Base-by-base conservation (phyloP, 2,888 invertebrate species). In the Sisyra nigra region DNA sequence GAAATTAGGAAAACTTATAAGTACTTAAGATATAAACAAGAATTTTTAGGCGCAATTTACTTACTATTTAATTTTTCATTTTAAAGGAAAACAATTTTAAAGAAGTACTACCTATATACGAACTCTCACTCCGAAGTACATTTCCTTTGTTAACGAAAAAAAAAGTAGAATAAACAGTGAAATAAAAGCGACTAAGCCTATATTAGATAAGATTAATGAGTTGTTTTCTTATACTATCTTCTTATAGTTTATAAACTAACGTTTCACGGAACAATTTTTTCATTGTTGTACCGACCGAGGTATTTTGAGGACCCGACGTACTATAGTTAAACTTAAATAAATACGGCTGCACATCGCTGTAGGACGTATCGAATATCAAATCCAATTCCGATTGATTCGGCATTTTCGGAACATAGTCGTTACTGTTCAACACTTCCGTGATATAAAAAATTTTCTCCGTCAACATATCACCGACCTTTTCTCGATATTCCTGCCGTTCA, bases 381-480 rank as follows among this genome's bases (percentile, higher is more conserved):
- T 92, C 91, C 48, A 96, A 69, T 61, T 97, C 93, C 14, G 82
- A 82, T 59, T 87, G 85, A 59, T 80, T 83, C 48, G 94, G 94
- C 75, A 92, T 89, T 66, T 92, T 91, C 14, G 97, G 97, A 50
- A 94, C 76, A 67, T 94, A 98, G 58, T 96, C 92, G 59, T 92
- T 87, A 49, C 86, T 74, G 63, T 96, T 96, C 76, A 97, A 91
- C 41, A 89, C 80, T 63, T 94, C 91, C 0, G 94, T 88, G 54
- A 97, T 88, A 58, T 88, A 87, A 42, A 96, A 74, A 42, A 97
- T 85, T 60, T 93, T 93, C 55, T 97, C 96, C 37, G 89, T 83
- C 36, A 97, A 65, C 57, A 84, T 66, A 54, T 89, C 88, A 18
- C 87, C 85, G 11, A 89, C 80, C 61, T 80, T 81, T 61, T 96